A percentile compares a stretch with the other conserved stretches of the same genome.
Evolutionary conservation across 2,888 invertebrate genomes (phyloP).

Genomic region (Meteorus cinctellus): DNA sequence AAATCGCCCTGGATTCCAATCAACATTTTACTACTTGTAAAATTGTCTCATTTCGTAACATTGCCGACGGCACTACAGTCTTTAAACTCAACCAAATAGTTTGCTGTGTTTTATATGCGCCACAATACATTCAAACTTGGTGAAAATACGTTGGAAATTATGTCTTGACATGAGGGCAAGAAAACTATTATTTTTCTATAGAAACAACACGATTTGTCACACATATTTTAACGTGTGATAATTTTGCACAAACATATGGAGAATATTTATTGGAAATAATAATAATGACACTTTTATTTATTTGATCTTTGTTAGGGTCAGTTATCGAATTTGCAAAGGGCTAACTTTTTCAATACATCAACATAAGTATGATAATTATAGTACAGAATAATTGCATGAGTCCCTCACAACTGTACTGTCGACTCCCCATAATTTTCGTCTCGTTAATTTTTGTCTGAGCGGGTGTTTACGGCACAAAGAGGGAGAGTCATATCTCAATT

Average conservation of each 20-base stretch:
- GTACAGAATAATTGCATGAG: not conserved
- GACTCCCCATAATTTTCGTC: not conserved
- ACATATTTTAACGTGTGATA: too few relatives aligned
- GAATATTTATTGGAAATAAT: too few relatives aligned
- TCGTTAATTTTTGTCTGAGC: not conserved
- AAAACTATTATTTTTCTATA: not conserved
- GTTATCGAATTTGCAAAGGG: too few relatives aligned
- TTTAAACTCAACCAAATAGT: conserved; percentile 61
- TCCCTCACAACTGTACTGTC: not conserved
- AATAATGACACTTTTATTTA: not conserved
- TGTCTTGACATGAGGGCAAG: not conserved
- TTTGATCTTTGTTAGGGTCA: not conserved
- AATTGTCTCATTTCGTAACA: conserved; percentile 66
- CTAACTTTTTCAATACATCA: not conserved
- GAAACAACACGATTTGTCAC: too few relatives aligned
- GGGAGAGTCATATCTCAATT: conserved; percentile 2
- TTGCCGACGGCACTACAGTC: conserved; percentile 57
- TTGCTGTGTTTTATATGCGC: conserved; percentile 58
- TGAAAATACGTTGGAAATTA: not conserved
- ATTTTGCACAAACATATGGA: too few relatives aligned
- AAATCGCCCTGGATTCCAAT: conserved; percentile 66
- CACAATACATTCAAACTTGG: not conserved
- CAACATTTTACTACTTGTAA: conserved; percentile 70
- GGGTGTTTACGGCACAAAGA: not conserved
- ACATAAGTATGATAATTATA: conserved; percentile 1